A percentile compares a stretch with the other conserved stretches of the same genome.
phyloP scores from a whole-genome alignment of 1,140 invertebrate species.

The Euwallacea similis region DNA sequence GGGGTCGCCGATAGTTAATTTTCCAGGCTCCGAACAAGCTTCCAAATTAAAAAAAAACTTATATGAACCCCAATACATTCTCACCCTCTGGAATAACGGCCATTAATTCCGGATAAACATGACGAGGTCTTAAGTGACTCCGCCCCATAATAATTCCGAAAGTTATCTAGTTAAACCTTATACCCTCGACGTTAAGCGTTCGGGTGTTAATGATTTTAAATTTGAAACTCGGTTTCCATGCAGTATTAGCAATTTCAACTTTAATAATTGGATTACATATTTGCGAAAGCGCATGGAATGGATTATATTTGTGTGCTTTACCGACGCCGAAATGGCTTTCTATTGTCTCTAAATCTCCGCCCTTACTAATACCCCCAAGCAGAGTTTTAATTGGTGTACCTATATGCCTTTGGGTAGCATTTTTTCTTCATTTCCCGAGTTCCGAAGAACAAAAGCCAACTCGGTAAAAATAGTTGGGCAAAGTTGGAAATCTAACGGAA shows the following conservation, averaged over 20 bases:
- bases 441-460: slow-evolving; percentile 21
- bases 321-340: too few species aligned
- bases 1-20: too few species aligned
- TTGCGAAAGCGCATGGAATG: neutral
- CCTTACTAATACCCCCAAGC: too few species aligned
- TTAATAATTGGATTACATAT: slow-evolving; percentile 9
- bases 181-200: slow-evolving; percentile 1
- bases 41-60: too few species aligned
- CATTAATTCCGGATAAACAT: too few species aligned
- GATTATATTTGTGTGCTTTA: slow-evolving; percentile 1
- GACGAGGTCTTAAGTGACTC: neutral
- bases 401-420: too few species aligned
- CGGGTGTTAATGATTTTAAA: slow-evolving; percentile 9
- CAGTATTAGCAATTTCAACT: slow-evolving; percentile 6
- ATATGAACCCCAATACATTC: too few species aligned
- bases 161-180: slow-evolving; percentile 6
- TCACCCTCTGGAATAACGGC: too few species aligned
- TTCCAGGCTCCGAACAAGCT: too few species aligned
- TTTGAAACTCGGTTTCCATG: slow-evolving; percentile 5
- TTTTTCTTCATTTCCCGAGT: neutral
- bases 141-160: slow-evolving; percentile 3
- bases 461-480: slow-evolving; percentile 16
- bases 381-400: too few species aligned
- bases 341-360: too few species aligned
- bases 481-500: slow-evolving; percentile 23